Base-by-base conservation (phyloP, 2,797 vertebrate species). In the Sebastes iracundus region DNA sequence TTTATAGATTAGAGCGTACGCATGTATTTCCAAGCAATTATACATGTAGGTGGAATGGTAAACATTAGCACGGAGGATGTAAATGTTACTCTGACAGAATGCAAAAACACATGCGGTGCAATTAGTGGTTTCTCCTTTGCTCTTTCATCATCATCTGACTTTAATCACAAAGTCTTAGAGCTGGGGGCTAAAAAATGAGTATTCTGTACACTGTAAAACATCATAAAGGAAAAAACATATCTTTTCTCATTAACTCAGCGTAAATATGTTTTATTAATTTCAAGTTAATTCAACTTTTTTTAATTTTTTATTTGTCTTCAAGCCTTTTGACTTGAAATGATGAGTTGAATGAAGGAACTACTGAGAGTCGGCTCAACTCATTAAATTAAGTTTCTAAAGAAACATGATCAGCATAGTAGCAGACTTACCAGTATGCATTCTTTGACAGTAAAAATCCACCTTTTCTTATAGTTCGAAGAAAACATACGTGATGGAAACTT, bases 1-100 rank as follows among this genome's bases (percentile, higher is more conserved):
- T 77, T 83, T 80, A 49, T 56, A 82, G 66, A 85, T 78, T 75
- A 33, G 6, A 73, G 56, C 1, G 1, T 35, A 33, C 55, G 32
- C 12, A 68, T 33, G 42, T 53, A 33, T 77, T 76, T 69, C 14
- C 42, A 75, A 68, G 32, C 23, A 75, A 23, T 55, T 76, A 25
- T 16, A 27, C n/a, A 59, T 33, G 52, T 63, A 6, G 13, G 20
- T 56, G 42, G 16, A 6, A 32, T 9, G n/a, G 25, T 38, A 55
- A 71, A 68, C 23, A 32, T 68, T 16, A 66, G 33, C 38, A 8
- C 38, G 7, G 25, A 56, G 2, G 10, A 61, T n/a, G 46, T 32
- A 25, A 27, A 55, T 64, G n/a, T 52, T 61, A 32, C 4, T 46
- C n/a, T 11, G 38, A 53, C n/a, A 52, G 20, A 10, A 35, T 33